Evolutionary conservation across 2,888 invertebrate genomes (phyloP).

Genomic region (Monoplex corrugatus): DNA sequence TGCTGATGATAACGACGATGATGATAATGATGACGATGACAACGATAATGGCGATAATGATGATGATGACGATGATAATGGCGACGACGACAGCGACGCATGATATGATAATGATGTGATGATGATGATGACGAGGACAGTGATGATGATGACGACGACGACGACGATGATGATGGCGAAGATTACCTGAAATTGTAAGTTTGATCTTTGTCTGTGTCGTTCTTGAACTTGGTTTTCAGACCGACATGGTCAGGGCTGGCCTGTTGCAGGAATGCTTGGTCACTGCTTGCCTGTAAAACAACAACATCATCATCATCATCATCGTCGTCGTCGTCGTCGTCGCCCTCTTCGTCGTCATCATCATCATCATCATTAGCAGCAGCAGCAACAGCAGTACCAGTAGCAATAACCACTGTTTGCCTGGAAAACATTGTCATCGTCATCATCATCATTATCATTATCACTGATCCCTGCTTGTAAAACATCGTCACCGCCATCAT

Average conservation of each 20-base stretch:
- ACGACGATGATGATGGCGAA: not conserved
- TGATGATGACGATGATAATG: not conserved
- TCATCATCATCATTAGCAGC: too few species aligned
- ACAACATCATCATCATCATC: too few species aligned
- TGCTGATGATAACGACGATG: not conserved
- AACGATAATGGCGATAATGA: not conserved
- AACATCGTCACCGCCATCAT: too few species aligned
- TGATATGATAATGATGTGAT: constrained; percentile 10
- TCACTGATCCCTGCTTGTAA: too few species aligned
- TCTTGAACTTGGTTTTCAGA: constrained; percentile 22
- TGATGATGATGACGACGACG: not conserved
- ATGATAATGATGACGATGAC: constrained; percentile 10
- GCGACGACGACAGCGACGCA: too few species aligned
- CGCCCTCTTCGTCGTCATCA: too few species aligned
- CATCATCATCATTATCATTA: too few species aligned
- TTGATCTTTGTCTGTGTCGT: constrained; percentile 21
- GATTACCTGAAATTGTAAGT: constrained; percentile 42
- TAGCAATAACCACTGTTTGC: too few species aligned
- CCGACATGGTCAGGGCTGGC: not conserved
- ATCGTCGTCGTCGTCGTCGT: too few species aligned
- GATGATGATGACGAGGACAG: not conserved
- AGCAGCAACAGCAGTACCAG: too few species aligned
- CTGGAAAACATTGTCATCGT: too few species aligned
- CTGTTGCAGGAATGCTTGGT: not conserved
- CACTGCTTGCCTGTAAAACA: not conserved